Base-by-base conservation (phyloP, 30 jellyfish, hydroid and myxozoan genomes). In the Aurelia sp. region DNA sequence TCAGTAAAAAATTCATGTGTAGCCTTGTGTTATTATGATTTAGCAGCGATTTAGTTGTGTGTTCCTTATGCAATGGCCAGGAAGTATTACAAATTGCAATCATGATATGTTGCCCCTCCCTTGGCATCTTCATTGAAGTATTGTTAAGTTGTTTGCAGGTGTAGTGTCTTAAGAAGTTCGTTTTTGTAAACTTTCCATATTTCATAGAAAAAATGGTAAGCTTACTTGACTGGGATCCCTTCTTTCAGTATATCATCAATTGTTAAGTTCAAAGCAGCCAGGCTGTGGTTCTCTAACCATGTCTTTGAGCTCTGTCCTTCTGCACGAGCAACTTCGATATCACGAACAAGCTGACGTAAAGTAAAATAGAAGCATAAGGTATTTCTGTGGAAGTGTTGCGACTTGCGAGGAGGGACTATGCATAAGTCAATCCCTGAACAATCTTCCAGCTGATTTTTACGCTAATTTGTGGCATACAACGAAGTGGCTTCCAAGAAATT, bases 301-400 rank as follows among this genome's bases (percentile, higher is more conserved):
- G 81, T n/a, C 22, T 18, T 82, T 5, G 92, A 82, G 48, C 78
- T 82, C 62, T 82, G 92, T 31, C 92, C 92, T 59, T 82, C 92
- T 4, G 92, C 92, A 60, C 92, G 74, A 33, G 92, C 92, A 31
- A 82, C 92, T 57, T 82, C 92, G 19, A 82, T 82, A 48, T 82
- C 92, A 44, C 74, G 74, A 30, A 82, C 92, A 41, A 82, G 92
- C 92, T 82, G 13, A 37, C 3, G 11, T 19, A 66, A 41, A 19
- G 13, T 6, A 2, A 7, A 27, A 27, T 27, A 27, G 33, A 27
- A 27, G 51, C 51, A 58, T 4, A 1, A 1, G 62, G 77, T 3
- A 31, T 22, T 30, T 21, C 4, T 5, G 22, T 6, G 52, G 33
- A 27, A 27, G 33, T 27, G 33, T 27, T 27, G 33, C 33, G 33